Base-by-base conservation (phyloP, 2,888 invertebrate species). In the Agrilus biguttatus region DNA sequence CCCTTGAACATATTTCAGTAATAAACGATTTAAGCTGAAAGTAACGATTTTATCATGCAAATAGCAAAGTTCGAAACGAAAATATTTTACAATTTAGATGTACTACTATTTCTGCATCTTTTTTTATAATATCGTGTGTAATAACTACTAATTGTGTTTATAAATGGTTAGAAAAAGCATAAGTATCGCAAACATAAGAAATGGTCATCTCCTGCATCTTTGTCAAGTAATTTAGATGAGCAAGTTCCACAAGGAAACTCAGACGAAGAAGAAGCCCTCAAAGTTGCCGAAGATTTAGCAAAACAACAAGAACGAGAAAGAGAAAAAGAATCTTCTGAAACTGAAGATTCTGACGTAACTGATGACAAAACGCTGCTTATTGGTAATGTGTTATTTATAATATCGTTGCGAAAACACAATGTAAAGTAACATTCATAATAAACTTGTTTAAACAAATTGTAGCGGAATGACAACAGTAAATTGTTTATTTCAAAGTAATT, bases 251-350 rank as follows among this genome's bases (percentile, higher is more conserved):
- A 10, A 28, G 23, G 23, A 23, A 42, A 57, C 58, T 19, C 54
- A 55, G 41, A 54, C 41, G 60, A 63, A 19, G 52, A 62, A 43
- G 63, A 65, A 48, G 67, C 66, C 46, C 56, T 59, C 19, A 48
- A 61, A 65, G 58, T 47, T 68, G 46, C 65, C 65, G 41, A 61
- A 60, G 40, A 68, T 67, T 49, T 68, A 67, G 49, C 52, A 48
- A 42, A 55, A 49, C 43, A 51, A 56, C 49, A 55, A 61, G 53
- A 47, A 51, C 45, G 52, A 49, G 42, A 40, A 50, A 48, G 45
- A 44, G 55, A 59, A 42, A 46, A 46, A 34, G 47, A 50, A 42
- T 41, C 51, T 42, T 50, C 52, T 33, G 50, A 53, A 39, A 52
- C 55, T 41, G 51, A 52, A 28, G 46, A 50, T 36, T 42, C 41